Evolutionary conservation across 2,797 vertebrate genomes (phyloP).

Genomic region (Phalloptychus januarius): DNA sequence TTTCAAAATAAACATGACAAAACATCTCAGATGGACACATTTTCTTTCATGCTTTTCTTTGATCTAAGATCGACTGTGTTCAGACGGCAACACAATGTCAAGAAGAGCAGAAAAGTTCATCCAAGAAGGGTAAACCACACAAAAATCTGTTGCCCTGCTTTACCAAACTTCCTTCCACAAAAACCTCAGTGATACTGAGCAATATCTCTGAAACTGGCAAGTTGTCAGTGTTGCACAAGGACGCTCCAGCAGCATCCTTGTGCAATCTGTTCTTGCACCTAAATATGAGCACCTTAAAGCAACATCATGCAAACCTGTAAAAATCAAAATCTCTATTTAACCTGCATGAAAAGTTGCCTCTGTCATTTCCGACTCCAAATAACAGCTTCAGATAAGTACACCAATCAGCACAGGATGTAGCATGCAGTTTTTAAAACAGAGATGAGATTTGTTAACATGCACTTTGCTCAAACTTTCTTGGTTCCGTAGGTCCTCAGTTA

Average conservation of each 20-base stretch:
- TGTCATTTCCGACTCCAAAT: constrained; percentile 4
- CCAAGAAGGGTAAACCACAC: background rate
- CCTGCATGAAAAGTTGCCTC: constrained; percentile 10
- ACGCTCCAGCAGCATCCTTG: background rate
- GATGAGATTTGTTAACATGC: constrained; percentile 1
- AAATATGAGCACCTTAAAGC: background rate
- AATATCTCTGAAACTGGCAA: constrained; percentile 2
- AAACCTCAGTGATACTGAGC: background rate
- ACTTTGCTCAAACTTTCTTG: background rate
- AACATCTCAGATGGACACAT: background rate
- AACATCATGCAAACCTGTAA: background rate
- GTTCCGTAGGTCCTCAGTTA: background rate
- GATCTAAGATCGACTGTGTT: background rate
- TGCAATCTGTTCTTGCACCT: background rate
- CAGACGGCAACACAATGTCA: background rate
- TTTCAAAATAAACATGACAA: background rate
- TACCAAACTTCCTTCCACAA: constrained; percentile 6
- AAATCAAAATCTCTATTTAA: constrained; percentile 13
- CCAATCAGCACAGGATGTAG: constrained; percentile 7
- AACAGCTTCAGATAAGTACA: constrained; percentile 4
- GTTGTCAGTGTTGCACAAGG: background rate
- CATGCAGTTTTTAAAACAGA: background rate
- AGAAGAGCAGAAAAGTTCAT: background rate
- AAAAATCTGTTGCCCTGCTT: background rate
- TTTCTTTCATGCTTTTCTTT: background rate